phyloP scores from a whole-genome alignment of 23 tunicate species.

The Trididemnum nubilum region DNA sequence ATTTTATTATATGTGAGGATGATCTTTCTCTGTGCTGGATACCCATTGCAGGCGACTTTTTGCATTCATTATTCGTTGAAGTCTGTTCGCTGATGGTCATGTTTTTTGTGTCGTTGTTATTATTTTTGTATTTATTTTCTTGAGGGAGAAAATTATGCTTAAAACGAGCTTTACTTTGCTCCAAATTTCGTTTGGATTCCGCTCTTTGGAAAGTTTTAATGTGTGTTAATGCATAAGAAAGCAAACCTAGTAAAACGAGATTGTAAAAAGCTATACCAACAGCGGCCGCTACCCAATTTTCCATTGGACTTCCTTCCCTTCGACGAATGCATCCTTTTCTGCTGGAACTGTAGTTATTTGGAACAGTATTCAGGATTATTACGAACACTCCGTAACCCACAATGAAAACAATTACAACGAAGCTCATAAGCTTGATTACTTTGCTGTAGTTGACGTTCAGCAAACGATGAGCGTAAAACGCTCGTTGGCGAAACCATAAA shows the following conservation, averaged over 20 bases:
- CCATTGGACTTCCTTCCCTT: neutral
- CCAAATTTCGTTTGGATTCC: neutral
- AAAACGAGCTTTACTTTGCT: neutral
- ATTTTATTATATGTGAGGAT: neutral
- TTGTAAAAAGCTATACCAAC: neutral
- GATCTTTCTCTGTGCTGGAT: neutral
- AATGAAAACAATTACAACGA: conserved; percentile 19
- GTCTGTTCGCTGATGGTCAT: neutral
- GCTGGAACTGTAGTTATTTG: conserved; percentile 5
- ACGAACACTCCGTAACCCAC: conserved; percentile 14
- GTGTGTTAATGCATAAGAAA: conserved; percentile 2
- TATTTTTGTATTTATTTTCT: neutral
- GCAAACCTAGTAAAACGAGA: conserved; percentile 1
- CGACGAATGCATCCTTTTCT: conserved; percentile 17
- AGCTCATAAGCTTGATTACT: conserved; percentile 24
- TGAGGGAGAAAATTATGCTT: neutral
- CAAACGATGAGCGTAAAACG: conserved; percentile 49
- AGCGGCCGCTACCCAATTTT: neutral
- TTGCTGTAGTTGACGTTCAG: conserved; percentile 25
- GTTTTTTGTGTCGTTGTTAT: neutral
- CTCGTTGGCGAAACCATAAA: conserved; percentile 63
- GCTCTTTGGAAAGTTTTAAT: neutral
- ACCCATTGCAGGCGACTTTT: neutral
- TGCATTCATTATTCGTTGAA: neutral
- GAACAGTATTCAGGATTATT: conserved; percentile 6